Base-by-base conservation (phyloP, 2,888 invertebrate species). In the Troilus luridus region DNA sequence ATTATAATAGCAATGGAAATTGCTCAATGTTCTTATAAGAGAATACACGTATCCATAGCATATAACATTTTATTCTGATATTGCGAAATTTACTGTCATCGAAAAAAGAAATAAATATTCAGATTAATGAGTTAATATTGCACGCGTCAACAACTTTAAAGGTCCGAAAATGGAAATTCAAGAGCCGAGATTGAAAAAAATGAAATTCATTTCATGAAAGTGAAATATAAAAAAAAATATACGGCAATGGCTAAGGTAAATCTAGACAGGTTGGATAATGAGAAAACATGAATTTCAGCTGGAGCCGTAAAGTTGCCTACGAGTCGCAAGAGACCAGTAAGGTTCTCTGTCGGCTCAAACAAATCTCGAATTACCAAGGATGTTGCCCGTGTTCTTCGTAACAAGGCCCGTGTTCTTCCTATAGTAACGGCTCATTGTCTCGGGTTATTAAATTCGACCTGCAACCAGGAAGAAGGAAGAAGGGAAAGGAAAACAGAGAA, bases 391-490 rank as follows among this genome's bases (percentile, higher is more conserved):
- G 72, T 77, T 77, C 72, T 77, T 19, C 8, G 72, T 77, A 77
- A 77, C 72, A 77, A 77, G 72, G 72, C 72, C 19, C 72, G 27
- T 77, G 72, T 77, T 77, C 72, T 41, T 77, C 27, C 9, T 77
- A 77, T 77, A 41, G 72, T 41, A 27, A 0, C 8, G 2, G 7
- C 41, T 77, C 41, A 77, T 77, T 77, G 72, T 27, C 72, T 77
- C 41, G 72, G 72, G 72, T 77, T 77, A 77, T 77, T 77, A 77
- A 77, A 77, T 77, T 77, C 17, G 72, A 77, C 72, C 41, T 77
- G 41, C 14, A 27, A 8, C 72, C 41, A 41, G 41, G 8, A 19
- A 19, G 19, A 19, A 77, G 19, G 72, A n/a, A n/a, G n/a, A n/a
- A n/a, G n/a, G n/a, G n/a, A n/a, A n/a, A n/a, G n/a, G n/a, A n/a